Percentiles rank a stretch among this genome's conserved stretches.
Evolutionary conservation across 2,888 invertebrate genomes (phyloP).

Genomic region (Drosophila stalkeri): DNA sequence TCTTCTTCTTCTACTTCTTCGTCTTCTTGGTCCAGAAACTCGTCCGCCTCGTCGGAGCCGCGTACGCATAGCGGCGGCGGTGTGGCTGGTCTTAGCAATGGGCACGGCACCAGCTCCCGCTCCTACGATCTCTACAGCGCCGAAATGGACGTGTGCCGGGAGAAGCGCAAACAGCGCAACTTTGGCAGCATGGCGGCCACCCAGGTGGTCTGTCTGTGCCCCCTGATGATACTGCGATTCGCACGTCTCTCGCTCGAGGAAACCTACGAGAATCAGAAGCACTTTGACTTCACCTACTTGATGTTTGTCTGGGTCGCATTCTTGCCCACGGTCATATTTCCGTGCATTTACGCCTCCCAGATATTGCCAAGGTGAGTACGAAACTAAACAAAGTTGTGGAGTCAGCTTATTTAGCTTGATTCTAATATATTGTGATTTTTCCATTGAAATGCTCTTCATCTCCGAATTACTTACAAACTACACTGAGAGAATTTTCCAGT

Average conservation of each 20-base stretch:
- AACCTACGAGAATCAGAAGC: conserved; percentile 89
- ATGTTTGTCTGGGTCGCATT: conserved; percentile 90
- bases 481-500: not conserved
- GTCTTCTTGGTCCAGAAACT: conserved; percentile 70
- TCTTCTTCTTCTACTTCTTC: not conserved
- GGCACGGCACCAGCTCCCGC: conserved; percentile 60
- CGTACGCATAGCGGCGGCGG: conserved; percentile 76
- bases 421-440: not conserved
- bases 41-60: conserved; percentile 81
- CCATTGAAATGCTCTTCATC: not conserved
- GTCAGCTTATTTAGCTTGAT: too few relatives aligned
- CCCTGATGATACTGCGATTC: conserved; percentile 88
- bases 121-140: conserved; percentile 86
- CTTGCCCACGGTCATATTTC: conserved; percentile 89
- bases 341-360: conserved; percentile 88
- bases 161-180: conserved; percentile 89
- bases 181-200: conserved; percentile 88
- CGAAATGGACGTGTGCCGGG: conserved; percentile 87
- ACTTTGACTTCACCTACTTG: conserved; percentile 89
- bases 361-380: conserved; percentile 87
- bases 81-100: conserved; percentile 67
- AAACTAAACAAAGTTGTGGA: too few relatives aligned
- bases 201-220: conserved; percentile 89
- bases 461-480: not conserved
- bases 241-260: conserved; percentile 89